These are phyloP conservation scores for Scaptodrosophila latifasciaeformis DNA, from an alignment of 2,888 invertebrate species.

Conservation along the genomic window DNA sequence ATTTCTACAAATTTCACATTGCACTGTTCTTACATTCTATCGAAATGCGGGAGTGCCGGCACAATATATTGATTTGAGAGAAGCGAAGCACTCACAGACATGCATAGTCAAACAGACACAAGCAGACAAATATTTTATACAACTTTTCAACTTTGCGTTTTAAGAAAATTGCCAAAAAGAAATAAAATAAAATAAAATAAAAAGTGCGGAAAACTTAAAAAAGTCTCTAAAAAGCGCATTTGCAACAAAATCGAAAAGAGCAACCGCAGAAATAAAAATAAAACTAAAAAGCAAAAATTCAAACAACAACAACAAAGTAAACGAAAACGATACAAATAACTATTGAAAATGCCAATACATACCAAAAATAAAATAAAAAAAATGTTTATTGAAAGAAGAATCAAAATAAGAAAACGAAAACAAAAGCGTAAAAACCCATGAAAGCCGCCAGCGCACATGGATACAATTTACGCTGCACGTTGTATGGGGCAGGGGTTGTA, in stretches of 20 bases:
- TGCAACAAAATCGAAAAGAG: conserved; percentile 44
- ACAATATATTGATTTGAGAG: background rate
- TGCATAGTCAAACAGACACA: background rate
- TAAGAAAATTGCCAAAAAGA: conserved; percentile 53
- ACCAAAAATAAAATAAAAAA: conserved; percentile 38
- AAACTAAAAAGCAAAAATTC: conserved; percentile 9
- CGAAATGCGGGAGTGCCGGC: no score
- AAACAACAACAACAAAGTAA: conserved; percentile 56
- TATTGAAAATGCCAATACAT: conserved; percentile 62
- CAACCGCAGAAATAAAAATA: conserved; percentile 42
- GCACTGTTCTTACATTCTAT: no score
- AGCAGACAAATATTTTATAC: conserved; percentile 33
- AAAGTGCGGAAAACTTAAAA: background rate
- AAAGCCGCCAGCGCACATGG: conserved; percentile 49
- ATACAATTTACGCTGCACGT: conserved; percentile 58
- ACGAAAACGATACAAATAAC: conserved; percentile 64
- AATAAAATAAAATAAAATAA: conserved; percentile 1
- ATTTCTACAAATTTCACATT: no score
- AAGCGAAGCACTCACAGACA: background rate
- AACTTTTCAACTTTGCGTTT: conserved; percentile 60
- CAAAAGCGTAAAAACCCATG: conserved; percentile 44
- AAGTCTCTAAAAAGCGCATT: conserved; percentile 28
- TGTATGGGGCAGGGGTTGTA: background rate
- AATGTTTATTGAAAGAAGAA: conserved; percentile 30
- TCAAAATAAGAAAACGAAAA: no score